These are phyloP conservation scores for Drosophila percnosoma DNA, from an alignment of 2,888 invertebrate species.

Conservation along the genomic window DNA sequence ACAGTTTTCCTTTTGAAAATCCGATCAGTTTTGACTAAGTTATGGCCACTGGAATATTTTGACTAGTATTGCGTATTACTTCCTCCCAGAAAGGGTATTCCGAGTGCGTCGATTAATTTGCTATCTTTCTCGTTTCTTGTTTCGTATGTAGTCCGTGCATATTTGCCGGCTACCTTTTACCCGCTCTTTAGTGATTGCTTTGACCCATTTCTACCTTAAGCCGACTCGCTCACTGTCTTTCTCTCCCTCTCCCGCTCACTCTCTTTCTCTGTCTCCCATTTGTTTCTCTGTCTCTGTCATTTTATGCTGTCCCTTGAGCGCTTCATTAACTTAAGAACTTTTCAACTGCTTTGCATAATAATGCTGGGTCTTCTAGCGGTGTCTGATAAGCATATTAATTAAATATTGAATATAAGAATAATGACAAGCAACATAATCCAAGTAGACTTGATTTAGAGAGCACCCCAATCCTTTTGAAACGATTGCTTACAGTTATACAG, in stretches of 20 bases:
- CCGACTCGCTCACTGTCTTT: constrained; percentile 19
- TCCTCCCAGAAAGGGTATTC: constrained; percentile 36
- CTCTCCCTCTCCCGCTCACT: not conserved
- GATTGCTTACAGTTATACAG: constrained; percentile 57
- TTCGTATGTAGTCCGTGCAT: constrained; percentile 37
- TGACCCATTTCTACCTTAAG: constrained; percentile 67
- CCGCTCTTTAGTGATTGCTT: constrained; percentile 51
- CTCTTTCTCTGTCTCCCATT: constrained; percentile 12
- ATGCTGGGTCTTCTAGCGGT: constrained; percentile 17
- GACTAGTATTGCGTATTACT: not conserved
- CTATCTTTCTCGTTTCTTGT: constrained; percentile 35
- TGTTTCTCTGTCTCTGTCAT: not conserved
- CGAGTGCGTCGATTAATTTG: constrained; percentile 13
- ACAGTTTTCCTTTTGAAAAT: not conserved
- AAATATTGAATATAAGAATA: not conserved
- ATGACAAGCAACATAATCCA: constrained; percentile 18
- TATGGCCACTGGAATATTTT: not conserved
- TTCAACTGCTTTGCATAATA: constrained; percentile 64
- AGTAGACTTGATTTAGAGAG: constrained; percentile 27
- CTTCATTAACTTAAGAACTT: constrained; percentile 46
- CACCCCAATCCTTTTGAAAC: constrained; percentile 30
- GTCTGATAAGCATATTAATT: constrained; percentile 38
- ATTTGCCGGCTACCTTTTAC: constrained; percentile 72
- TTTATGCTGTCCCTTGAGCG: not conserved
- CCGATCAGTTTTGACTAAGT: not conserved